phyloP scores from a whole-genome alignment of 2,797 vertebrate species.

The Carcharodon carcharias region DNA sequence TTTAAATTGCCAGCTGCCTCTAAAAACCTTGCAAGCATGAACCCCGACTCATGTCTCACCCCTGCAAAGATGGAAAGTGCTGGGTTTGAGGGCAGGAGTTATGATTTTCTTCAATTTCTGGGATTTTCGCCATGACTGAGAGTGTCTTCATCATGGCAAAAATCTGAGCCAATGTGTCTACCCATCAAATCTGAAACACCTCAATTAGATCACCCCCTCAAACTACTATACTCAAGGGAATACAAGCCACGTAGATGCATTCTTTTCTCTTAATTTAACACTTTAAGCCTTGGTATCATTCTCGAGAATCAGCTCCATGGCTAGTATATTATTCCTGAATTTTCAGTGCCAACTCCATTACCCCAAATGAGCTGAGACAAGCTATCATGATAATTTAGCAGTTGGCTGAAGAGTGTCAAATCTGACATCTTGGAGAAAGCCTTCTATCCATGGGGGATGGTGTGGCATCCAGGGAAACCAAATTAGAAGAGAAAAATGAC shows the following conservation, averaged over 20 bases:
- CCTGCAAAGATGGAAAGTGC: too few relatives aligned
- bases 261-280: neutral
- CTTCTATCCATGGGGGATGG: neutral
- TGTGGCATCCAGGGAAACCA: neutral
- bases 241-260: neutral
- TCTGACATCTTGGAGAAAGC: neutral
- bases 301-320: neutral
- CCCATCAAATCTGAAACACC: neutral
- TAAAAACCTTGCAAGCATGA: too few relatives aligned
- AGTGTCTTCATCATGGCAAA: too few relatives aligned
- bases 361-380: neutral
- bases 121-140: too few relatives aligned
- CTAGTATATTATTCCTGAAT: neutral
- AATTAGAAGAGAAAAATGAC: neutral
- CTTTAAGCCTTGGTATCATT: neutral
- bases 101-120: too few relatives aligned
- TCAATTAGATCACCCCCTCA: neutral
- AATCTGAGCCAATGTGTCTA: neutral
- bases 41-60: too few relatives aligned
- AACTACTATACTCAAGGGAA: neutral
- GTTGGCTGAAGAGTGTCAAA: neutral
- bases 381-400: neutral
- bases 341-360: neutral
- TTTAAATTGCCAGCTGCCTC: too few relatives aligned
- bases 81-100: too few relatives aligned